These are phyloP conservation scores for Beaufortia kweichowensis DNA, from an alignment of 2,113 vertebrate species.

Conservation along the genomic window DNA sequence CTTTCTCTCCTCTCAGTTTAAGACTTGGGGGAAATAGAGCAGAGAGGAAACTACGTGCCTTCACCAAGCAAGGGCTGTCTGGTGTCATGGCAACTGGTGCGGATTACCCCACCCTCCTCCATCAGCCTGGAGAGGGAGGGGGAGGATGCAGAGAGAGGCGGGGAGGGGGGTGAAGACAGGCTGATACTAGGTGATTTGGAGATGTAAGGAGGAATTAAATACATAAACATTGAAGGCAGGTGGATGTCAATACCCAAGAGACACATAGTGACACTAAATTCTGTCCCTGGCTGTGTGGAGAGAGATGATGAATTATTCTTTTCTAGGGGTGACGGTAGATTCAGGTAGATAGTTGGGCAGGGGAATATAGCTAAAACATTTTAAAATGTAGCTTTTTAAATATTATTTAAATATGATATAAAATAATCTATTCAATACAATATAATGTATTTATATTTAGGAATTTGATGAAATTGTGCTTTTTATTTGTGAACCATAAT, in stretches of 20 bases:
- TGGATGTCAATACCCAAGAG: not conserved
- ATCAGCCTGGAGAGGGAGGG: slow-evolving; percentile 62
- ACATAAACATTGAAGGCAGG: not conserved
- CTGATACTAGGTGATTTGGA: slow-evolving; percentile 23
- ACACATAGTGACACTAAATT: not conserved
- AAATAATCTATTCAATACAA: too few relatives aligned
- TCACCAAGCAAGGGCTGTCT: slow-evolving; percentile 88
- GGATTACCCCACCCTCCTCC: slow-evolving; percentile 85
- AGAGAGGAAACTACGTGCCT: slow-evolving; percentile 83
- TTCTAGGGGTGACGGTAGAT: not conserved
- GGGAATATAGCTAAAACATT: too few relatives aligned
- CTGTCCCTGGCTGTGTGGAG: not conserved
- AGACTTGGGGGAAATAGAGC: slow-evolving; percentile 79
- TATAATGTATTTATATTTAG: too few relatives aligned
- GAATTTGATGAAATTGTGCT: too few relatives aligned
- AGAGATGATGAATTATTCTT: not conserved
- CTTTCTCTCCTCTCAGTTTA: slow-evolving; percentile 56
- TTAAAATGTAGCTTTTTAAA: too few relatives aligned
- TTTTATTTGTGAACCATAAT: too few relatives aligned
- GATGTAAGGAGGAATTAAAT: not conserved
- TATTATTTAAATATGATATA: too few relatives aligned
- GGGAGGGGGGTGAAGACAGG: slow-evolving; percentile 35
- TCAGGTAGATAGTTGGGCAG: not conserved
- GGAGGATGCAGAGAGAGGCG: slow-evolving; percentile 48
- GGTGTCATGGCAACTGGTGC: slow-evolving; percentile 88